Evolutionary conservation across 2,888 invertebrate species (phyloP).

Genomic region (Cryptus armator): DNA sequence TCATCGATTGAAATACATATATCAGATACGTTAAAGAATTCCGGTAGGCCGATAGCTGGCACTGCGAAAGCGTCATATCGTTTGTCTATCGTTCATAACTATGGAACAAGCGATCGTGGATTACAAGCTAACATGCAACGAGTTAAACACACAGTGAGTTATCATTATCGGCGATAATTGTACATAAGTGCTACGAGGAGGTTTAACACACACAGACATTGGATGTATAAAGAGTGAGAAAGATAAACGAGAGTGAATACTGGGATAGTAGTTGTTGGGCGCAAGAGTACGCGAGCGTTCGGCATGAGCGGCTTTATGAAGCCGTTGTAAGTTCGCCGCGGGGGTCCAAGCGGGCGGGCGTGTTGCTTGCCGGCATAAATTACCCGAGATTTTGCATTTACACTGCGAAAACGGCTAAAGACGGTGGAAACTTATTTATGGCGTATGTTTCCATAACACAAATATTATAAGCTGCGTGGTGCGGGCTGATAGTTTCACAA

Average conservation of each 20-base stretch:
- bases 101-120: conserved; percentile 28
- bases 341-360: conserved; percentile 80
- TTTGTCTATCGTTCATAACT: conserved; percentile 57
- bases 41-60: conserved; percentile 59
- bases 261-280: conserved; percentile 42
- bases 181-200: conserved; percentile 68
- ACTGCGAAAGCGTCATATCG: conserved; percentile 63
- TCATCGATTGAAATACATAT: conserved; percentile 33
- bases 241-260: conserved; percentile 58
- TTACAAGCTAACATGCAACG: conserved; percentile 22
- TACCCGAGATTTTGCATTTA: conserved; percentile 82
- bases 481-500: not conserved
- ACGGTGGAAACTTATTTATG: conserved; percentile 72
- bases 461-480: conserved; percentile 29
- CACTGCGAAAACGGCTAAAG: conserved; percentile 79
- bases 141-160: conserved; percentile 68
- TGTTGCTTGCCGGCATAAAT: conserved; percentile 83
- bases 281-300: conserved; percentile 61
- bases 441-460: conserved; percentile 49
- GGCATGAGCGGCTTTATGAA: conserved; percentile 79
- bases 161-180: conserved; percentile 72
- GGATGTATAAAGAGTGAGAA: conserved; percentile 63
- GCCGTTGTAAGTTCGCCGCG: conserved; percentile 82
- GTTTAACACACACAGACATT: conserved; percentile 27
- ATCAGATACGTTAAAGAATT: conserved; percentile 44